phyloP scores from a whole-genome alignment of 1,140 invertebrate genomes.

The Yoshiicerus persimilis region DNA sequence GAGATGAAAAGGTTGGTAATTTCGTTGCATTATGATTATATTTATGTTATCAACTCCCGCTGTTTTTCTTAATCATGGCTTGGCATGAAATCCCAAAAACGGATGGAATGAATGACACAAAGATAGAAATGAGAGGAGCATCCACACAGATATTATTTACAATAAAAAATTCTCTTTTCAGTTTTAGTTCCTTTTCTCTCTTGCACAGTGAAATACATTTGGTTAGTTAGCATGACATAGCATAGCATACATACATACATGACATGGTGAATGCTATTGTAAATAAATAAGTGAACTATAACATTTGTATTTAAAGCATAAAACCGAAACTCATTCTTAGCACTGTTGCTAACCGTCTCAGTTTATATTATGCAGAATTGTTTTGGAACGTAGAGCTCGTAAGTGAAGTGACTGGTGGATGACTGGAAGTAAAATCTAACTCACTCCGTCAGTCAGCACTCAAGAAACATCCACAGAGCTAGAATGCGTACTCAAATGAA shows the following conservation, averaged over 20 bases:
- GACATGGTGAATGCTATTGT: not conserved
- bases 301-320: not conserved
- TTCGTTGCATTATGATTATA: not conserved
- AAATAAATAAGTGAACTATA: not conserved
- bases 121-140: not conserved
- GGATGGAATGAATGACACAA: not conserved
- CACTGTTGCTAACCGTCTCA: too few relatives aligned
- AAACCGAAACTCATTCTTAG: not conserved
- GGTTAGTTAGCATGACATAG: not conserved
- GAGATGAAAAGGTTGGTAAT: not conserved
- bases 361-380: not conserved
- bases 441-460: not conserved
- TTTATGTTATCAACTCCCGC: conserved; percentile 1
- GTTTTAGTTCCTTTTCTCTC: not conserved
- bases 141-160: not conserved
- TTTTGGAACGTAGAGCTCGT: not conserved
- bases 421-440: not conserved
- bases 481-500: not conserved
- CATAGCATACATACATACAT: not conserved
- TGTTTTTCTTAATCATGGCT: conserved; percentile 3
- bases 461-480: not conserved
- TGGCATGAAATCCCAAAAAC: conserved; percentile 16
- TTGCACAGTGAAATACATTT: not conserved
- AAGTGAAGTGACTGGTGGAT: not conserved
- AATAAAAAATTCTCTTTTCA: not conserved